Conservation (phyloP, 2,888 invertebrate species). For the Gastrophysa polygoni region DNA sequence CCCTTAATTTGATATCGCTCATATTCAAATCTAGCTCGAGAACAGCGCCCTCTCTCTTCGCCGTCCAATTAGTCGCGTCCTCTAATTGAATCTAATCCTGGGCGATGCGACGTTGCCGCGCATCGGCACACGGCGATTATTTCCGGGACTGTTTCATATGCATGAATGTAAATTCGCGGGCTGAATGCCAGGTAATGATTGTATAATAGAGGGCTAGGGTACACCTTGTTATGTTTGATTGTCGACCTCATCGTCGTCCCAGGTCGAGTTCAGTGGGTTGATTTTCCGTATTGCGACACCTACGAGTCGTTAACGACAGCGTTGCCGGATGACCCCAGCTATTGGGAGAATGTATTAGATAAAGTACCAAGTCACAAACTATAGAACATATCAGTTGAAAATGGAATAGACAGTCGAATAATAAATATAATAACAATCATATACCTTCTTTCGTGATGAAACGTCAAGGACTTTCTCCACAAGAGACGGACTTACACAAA, state of each 20-base stretch:
- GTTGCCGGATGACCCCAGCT: too few species aligned
- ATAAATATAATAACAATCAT: too few species aligned
- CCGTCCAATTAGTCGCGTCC: constrained; percentile 49
- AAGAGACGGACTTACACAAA: too few species aligned
- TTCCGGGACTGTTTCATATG: constrained; percentile 53
- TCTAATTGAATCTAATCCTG: constrained; percentile 54
- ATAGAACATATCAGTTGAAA: too few species aligned
- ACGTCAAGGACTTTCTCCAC: too few species aligned
- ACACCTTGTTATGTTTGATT: constrained; percentile 36
- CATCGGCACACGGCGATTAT: constrained; percentile 40
- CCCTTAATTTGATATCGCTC: not conserved
- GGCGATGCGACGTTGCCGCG: constrained; percentile 35
- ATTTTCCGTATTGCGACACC: not conserved
- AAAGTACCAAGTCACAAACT: too few species aligned
- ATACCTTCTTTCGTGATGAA: too few species aligned
- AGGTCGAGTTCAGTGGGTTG: not conserved
- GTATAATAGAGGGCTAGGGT: constrained; percentile 43
- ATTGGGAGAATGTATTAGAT: too few species aligned
- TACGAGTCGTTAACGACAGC: not conserved
- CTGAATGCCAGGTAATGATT: constrained; percentile 47
- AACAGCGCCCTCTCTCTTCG: constrained; percentile 1
- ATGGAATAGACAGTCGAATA: too few species aligned
- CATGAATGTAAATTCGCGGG: constrained; percentile 50
- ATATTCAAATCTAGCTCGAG: constrained; percentile 2
- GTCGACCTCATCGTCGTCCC: constrained; percentile 12